phyloP scores from a whole-genome alignment of 2,113 vertebrate species.

The Gallinago jamesoni region DNA sequence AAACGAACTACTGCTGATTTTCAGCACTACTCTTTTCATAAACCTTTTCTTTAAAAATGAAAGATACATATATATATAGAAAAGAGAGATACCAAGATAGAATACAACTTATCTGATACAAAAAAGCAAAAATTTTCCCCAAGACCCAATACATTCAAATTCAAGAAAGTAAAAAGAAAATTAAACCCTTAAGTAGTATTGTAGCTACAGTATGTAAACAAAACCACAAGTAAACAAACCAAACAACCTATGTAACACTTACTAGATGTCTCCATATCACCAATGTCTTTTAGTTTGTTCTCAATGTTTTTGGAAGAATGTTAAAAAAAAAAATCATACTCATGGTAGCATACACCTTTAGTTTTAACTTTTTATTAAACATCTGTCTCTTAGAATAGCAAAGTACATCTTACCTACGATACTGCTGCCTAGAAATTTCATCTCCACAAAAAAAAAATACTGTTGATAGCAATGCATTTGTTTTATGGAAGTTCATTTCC shows the following conservation, averaged over 20 bases:
- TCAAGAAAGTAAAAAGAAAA: not conserved
- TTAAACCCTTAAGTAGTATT: not conserved
- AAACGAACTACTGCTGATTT: not conserved
- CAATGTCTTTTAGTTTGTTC: not conserved
- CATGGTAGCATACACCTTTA: not conserved
- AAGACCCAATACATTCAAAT: not conserved
- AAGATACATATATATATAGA: not conserved
- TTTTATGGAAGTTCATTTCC: slow-evolving; percentile 62
- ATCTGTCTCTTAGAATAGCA: not conserved
- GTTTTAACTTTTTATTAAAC: not conserved
- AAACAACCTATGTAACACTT: not conserved
- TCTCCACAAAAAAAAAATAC: slow-evolving; percentile 91
- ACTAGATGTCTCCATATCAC: not conserved
- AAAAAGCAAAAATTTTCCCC: not conserved
- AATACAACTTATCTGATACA: rapidly evolving
- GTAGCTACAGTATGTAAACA: not conserved
- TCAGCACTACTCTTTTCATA: not conserved
- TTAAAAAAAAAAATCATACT: not conserved
- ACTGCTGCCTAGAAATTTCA: slow-evolving; percentile 91
- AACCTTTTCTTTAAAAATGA: not conserved
- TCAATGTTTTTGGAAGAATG: not conserved
- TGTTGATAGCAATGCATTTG: slow-evolving; percentile 72
- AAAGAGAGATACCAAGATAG: not conserved
- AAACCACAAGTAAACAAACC: not conserved
- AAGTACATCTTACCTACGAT: slow-evolving; percentile 80